Percentiles rank a stretch among this genome's conserved stretches.
Evolutionary conservation across 2,797 vertebrate genomes (phyloP).

Genomic region (Sparidentex hasta): DNA sequence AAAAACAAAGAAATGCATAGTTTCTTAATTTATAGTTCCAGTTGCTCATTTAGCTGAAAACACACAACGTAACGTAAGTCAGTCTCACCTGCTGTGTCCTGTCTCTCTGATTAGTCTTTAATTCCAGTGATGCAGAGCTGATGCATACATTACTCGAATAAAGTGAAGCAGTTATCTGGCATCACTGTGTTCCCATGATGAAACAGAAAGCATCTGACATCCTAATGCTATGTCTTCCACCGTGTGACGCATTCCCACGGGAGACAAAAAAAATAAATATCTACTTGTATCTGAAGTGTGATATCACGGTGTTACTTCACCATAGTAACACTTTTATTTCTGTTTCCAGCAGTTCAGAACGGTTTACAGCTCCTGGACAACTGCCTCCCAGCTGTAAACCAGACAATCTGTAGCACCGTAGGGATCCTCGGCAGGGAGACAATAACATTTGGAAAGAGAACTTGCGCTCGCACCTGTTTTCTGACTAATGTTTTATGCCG

Average conservation of each 20-base stretch:
- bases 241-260: slow-evolving; percentile 1
- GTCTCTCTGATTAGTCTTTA: slow-evolving; percentile 17
- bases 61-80: not conserved
- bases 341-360: slow-evolving; percentile 35
- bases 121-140: not conserved
- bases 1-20: not conserved
- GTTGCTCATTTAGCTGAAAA: not conserved
- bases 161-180: not conserved
- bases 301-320: slow-evolving; percentile 6
- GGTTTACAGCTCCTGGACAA: slow-evolving; percentile 56
- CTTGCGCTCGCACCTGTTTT: slow-evolving; percentile 45
- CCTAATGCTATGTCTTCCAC: not conserved
- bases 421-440: slow-evolving; percentile 50
- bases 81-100: slow-evolving; percentile 18
- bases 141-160: not conserved
- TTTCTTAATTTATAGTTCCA: slow-evolving; percentile 4
- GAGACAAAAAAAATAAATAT: slow-evolving; percentile 1
- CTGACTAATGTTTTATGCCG: slow-evolving; percentile 44
- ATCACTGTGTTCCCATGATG: not conserved
- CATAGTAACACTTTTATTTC: slow-evolving; percentile 41
- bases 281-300: slow-evolving; percentile 31
- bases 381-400: slow-evolving; percentile 61
- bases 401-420: slow-evolving; percentile 52
- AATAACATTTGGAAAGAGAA: slow-evolving; percentile 48
- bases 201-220: not conserved